Evolutionary conservation across 2,888 invertebrate genomes (phyloP).

Genomic region (Andricus quercusramuli): DNA sequence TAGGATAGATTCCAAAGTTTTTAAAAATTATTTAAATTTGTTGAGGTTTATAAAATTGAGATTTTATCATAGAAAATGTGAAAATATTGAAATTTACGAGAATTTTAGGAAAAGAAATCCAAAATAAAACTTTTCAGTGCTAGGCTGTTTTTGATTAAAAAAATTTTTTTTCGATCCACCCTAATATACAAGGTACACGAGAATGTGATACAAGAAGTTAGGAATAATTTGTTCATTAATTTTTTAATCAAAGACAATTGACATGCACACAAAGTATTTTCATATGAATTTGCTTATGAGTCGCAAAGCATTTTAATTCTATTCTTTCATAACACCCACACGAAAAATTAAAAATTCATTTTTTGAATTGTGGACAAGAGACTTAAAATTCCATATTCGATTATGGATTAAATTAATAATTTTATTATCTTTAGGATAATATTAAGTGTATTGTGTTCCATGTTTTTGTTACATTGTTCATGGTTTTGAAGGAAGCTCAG

Average conservation of each 20-base stretch:
- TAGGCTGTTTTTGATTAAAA: too few species aligned
- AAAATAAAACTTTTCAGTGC: too few species aligned
- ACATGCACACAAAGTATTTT: not conserved
- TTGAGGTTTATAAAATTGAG: too few species aligned
- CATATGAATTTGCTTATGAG: not conserved
- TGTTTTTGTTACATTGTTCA: constrained; percentile 9
- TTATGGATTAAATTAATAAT: constrained; percentile 9
- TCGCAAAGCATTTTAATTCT: not conserved
- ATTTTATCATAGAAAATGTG: not conserved
- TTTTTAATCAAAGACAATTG: not conserved
- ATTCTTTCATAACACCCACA: not conserved
- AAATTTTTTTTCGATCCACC: too few species aligned
- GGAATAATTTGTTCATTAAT: not conserved
- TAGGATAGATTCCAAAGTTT: too few species aligned
- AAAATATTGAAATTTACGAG: not conserved
- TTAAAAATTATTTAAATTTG: not conserved
- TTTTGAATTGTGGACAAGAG: not conserved
- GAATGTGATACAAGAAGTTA: constrained; percentile 5
- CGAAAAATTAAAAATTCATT: not conserved
- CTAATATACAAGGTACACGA: not conserved
- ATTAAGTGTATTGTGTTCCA: not conserved
- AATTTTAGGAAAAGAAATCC: too few species aligned
- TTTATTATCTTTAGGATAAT: not conserved
- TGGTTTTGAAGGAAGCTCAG: constrained; percentile 28
- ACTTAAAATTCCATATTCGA: constrained; percentile 8